Percentiles rank a stretch among this genome's conserved stretches.
phyloP scores from a whole-genome alignment of 2,113 vertebrate genomes.

The Crocuta crocuta region DNA sequence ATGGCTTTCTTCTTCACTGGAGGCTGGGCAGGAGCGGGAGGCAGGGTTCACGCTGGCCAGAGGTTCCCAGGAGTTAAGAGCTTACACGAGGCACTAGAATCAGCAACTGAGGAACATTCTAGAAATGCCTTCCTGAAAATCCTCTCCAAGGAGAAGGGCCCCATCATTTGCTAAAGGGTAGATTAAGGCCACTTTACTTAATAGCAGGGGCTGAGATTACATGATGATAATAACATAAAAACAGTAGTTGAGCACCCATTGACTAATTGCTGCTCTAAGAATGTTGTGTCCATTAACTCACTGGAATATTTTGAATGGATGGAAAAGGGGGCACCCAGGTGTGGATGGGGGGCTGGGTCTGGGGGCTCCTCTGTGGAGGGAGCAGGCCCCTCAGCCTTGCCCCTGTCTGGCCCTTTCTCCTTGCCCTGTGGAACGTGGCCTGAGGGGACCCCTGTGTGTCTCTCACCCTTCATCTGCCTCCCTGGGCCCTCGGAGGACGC shows the following conservation, averaged over 20 bases:
- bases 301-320: not conserved
- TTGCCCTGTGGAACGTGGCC: not conserved
- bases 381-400: rapidly evolving
- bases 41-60: not conserved
- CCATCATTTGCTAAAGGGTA: not conserved
- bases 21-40: not conserved
- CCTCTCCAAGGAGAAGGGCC: not conserved
- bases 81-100: not conserved
- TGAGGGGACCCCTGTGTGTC: not conserved
- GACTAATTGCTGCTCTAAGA: rapidly evolving
- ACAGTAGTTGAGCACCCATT: rapidly evolving
- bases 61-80: not conserved
- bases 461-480: not conserved
- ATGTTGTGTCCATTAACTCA: rapidly evolving
- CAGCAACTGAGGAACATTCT: not conserved
- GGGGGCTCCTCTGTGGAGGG: not conserved
- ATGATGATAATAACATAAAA: rapidly evolving
- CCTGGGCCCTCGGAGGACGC: slow-evolving; percentile 78
- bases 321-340: not conserved
- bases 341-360: rapidly evolving
- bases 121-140: slow-evolving; percentile 15
- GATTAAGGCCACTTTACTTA: not conserved
- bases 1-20: not conserved
- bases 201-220: not conserved
- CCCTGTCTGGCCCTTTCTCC: not conserved